Evolutionary conservation across 2,113 vertebrate genomes (phyloP), one percentile per base, ranked within the genome.

Genomic region (Cnemophilus loriae): DNA sequence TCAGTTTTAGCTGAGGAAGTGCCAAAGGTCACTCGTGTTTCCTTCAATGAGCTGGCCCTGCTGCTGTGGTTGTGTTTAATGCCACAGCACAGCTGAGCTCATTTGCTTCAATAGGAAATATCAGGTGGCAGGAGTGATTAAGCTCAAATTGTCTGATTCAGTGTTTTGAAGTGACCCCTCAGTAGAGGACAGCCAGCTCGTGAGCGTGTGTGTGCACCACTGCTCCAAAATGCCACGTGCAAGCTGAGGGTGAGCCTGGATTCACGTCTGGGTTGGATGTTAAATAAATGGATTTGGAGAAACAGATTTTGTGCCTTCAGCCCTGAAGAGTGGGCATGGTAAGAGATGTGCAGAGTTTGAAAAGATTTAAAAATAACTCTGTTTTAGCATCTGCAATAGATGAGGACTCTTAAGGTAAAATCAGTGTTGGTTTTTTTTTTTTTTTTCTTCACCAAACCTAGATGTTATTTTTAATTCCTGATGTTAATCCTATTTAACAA

Each of bases 401-500:
- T 11, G 74, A 30, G 87, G 73, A 30, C 56, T 95, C 60, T 91
- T 89, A 59, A 73, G 74, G 89, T 92, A 89, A 96, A 95, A 81
- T 76, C 37, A 59, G 50, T 44, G 32, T 10, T 27, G 35, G 7
- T n/a, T 5, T 16, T 10, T 10, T 30, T 15, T 16, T 44, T 11
- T 14, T 18, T 19, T 5, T 8, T 0, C 2, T 2, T 14, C 9
- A 28, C 26, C 33, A 74, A 93, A 86, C 32, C 50, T 83, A 56
- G 83, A 82, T 69, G 80, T 87, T 97, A 81, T 92, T 97, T 97
- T 96, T 91, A 95, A 89, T 96, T 96, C 80, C 92, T 96, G 93
- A 95, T 84, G 60, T 85, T 96, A 95, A 94, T 97, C 70, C 57
- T 84, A 7, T 96, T 95, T 78, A 96, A 90, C 91, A 91, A 53